phyloP scores from a whole-genome alignment of 2,113 vertebrate species.

The Lampris megalopsis region DNA sequence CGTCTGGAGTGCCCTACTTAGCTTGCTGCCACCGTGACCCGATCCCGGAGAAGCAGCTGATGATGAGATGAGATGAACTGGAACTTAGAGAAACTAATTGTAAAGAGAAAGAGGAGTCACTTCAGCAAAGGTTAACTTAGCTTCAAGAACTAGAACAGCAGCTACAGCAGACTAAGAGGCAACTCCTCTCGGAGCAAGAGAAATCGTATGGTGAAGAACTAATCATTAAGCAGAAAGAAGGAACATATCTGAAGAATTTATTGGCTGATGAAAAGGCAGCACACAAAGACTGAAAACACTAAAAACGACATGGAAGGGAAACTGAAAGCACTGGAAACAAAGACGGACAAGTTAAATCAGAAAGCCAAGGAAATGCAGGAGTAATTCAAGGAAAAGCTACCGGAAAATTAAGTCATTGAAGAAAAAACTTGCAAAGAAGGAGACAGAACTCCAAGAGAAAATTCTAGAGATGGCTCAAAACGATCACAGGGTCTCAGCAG shows the following conservation, averaged over 20 bases:
- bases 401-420: constrained; percentile 89
- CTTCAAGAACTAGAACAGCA: constrained; percentile 71
- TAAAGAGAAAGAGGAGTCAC: constrained; percentile 75
- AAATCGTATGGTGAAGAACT: constrained; percentile 75
- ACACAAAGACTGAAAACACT: constrained; percentile 76
- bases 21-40: no score
- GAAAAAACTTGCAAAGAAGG: constrained; percentile 88
- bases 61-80: constrained; percentile 54
- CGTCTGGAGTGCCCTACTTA: no score
- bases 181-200: constrained; percentile 81
- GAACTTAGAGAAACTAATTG: constrained; percentile 79
- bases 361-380: constrained; percentile 92
- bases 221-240: constrained; percentile 79
- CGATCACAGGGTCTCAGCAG: constrained; percentile 88
- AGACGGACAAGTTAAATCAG: constrained; percentile 89
- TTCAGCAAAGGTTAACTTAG: constrained; percentile 64
- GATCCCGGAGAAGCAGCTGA: no score
- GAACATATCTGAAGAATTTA: constrained; percentile 74
- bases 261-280: constrained; percentile 83
- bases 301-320: constrained; percentile 87
- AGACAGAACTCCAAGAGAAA: constrained; percentile 88
- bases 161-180: constrained; percentile 77
- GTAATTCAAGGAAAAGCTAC: constrained; percentile 88
- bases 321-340: constrained; percentile 88
- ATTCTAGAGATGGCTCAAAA: constrained; percentile 89